Base-by-base conservation (phyloP, 2,888 invertebrate species). In the Conops quadrifasciatus region DNA sequence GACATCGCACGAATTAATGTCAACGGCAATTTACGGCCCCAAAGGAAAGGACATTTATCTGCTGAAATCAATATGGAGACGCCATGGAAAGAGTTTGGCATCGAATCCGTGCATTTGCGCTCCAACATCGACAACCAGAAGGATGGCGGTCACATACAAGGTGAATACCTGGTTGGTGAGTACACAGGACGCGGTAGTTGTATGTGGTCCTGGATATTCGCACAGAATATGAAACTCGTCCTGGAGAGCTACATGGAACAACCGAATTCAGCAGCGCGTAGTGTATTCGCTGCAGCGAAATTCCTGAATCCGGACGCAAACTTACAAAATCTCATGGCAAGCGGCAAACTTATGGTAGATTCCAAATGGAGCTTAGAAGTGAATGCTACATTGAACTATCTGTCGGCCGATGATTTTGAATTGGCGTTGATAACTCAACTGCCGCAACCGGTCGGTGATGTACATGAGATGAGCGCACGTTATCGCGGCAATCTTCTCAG, bases 261-360 rank as follows among this genome's bases (percentile, higher is more conserved):
- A 36, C 82, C 86, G 1, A 80, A 82, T 15, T 79, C 82, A 0
- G 78, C 82, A 16, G 9, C 5, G 36, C 88, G 88, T 71, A 83
- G 87, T 49, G 81, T 89, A 1, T 85, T 85, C 43, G 80, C 87
- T 24, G 84, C 86, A 47, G 80, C 87, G 1, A 89, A 87, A 78
- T 89, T 88, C 60, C 75, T 85, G 30, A 91, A 91, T 80, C 89
- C 89, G 0, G 84, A 87, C 21, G 86, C 86, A 73, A 83, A 81
- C 15, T 89, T 88, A 73, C 84, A 87, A 24, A 84, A 87, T 66
- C 63, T 91, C 2, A 82, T 87, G 49, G 74, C 87, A 0, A 90
- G 90, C 0, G 88, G 88, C 7, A 88, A 89, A 71, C 79, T 90
- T 3, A 87, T 88, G 75, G 84, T 91, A 7, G 89, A 91, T 77